Percentiles rank a stretch among this genome's conserved stretches.
Conservation (phyloP, 2,888 invertebrate species). For the Amaurobius ferox region DNA sequence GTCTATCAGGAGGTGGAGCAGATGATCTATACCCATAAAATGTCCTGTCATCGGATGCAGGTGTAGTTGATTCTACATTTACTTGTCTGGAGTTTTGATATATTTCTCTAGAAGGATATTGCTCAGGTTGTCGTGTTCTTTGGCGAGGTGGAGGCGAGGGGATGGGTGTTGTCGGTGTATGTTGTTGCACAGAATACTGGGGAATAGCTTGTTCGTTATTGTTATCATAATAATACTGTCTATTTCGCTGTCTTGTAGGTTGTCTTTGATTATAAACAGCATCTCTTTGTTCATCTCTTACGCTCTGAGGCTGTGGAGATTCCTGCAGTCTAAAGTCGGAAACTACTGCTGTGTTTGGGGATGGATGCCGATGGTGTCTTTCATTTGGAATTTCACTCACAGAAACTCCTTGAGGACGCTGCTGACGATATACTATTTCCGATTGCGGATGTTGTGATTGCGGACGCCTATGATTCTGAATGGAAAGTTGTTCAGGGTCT, state of each 20-base stretch:
- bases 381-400: background rate
- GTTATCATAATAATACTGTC: background rate
- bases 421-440: slow-evolving; percentile 23
- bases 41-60: background rate
- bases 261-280: slow-evolving; percentile 17
- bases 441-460: background rate
- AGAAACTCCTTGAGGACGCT: slow-evolving; percentile 1
- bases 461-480: background rate
- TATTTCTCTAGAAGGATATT: background rate
- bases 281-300: slow-evolving; percentile 11
- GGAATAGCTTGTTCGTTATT: background rate
- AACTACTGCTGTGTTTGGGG: background rate
- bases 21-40: background rate
- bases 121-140: background rate
- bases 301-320: background rate
- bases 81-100: background rate
- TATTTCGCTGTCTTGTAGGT: slow-evolving; percentile 7
- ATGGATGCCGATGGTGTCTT: background rate
- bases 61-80: background rate
- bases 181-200: background rate
- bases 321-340: background rate
- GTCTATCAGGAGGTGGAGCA: background rate
- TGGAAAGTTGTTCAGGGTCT: background rate
- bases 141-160: background rate
- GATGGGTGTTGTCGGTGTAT: background rate